Conservation (phyloP, 2,888 invertebrate genomes). For the Octodonta nipae region DNA sequence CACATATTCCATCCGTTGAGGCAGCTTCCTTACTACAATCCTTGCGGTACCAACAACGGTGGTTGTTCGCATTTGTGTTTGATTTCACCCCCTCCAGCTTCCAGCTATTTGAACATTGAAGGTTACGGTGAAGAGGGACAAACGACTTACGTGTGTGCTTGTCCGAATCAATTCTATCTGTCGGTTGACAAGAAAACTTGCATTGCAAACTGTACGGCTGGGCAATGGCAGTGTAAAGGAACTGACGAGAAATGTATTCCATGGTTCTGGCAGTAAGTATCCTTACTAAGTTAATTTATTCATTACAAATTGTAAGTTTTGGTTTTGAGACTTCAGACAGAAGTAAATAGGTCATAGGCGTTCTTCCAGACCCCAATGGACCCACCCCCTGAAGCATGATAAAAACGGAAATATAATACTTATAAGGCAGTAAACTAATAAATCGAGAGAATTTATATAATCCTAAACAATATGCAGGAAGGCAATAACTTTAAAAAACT, state of each 20-base stretch:
- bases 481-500: too few species aligned
- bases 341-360: too few species aligned
- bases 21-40: conserved; percentile 79
- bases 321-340: too few species aligned
- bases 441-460: too few species aligned
- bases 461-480: too few species aligned
- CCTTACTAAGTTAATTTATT: not conserved
- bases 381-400: too few species aligned
- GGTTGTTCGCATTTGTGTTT: conserved; percentile 93
- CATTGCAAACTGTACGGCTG: conserved; percentile 84
- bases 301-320: too few species aligned
- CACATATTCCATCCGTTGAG: conserved; percentile 82
- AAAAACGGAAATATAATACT: too few species aligned
- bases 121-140: conserved; percentile 70
- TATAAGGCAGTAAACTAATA: too few species aligned
- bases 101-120: conserved; percentile 62
- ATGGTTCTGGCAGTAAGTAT: conserved; percentile 61
- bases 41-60: conserved; percentile 84
- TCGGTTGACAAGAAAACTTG: conserved; percentile 74
- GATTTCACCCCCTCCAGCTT: conserved; percentile 67
- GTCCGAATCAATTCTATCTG: conserved; percentile 87
- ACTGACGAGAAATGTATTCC: conserved; percentile 60
- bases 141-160: conserved; percentile 66
- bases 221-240: conserved; percentile 66
- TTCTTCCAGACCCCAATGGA: too few species aligned